Base-by-base conservation (phyloP, 2,888 invertebrate genomes). In the Microplitis manilae region DNA sequence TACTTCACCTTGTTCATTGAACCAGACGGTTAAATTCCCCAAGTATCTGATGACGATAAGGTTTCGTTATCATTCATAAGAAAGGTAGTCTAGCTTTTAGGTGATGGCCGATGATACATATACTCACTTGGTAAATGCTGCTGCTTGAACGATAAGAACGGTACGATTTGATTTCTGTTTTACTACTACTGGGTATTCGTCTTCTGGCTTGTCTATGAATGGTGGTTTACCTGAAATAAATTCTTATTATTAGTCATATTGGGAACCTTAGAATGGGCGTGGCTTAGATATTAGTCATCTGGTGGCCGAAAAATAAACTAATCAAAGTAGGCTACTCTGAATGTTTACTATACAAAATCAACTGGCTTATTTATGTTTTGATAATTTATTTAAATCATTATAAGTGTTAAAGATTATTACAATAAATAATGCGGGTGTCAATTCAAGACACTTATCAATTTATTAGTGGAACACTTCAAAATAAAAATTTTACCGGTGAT, bases 151-250 rank as follows among this genome's bases (percentile, higher is more conserved):
- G 68, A 95, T 92, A 8, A 94, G 90, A 2, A 94, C 93, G 88
- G 92, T 92, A 87, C 89, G 88, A 74, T 92, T 91, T 9, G 92
- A 92, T 64, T 91, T 90, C 13, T 94, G 93, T 13, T 91, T 91
- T 5, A 94, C 92, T 0, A 94, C 91, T 0, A 94, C 93, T 0
- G 96, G 96, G 90, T 97, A 97, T 0, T 92, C 91, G 6, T 94
- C 94, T 13, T 83, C 85, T 0, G 94, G 90, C 0, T 71, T 90
- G 80, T 94, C 93, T 61, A 81, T 80, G 60, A 81, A 84, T 0
- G 88, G 88, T 7, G 86, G 84, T 6, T 67, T 59, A 39, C 88
- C 88, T 88, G 72, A 17, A 72, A 73, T 62, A 13, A 9, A 60
- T 40, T 68, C 39, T 1, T 41, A 13, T 50, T 50, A 8, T 9